These are phyloP conservation scores for Macroramphosus scolopax DNA, from an alignment of 2,797 vertebrate species.

Conservation along the genomic window DNA sequence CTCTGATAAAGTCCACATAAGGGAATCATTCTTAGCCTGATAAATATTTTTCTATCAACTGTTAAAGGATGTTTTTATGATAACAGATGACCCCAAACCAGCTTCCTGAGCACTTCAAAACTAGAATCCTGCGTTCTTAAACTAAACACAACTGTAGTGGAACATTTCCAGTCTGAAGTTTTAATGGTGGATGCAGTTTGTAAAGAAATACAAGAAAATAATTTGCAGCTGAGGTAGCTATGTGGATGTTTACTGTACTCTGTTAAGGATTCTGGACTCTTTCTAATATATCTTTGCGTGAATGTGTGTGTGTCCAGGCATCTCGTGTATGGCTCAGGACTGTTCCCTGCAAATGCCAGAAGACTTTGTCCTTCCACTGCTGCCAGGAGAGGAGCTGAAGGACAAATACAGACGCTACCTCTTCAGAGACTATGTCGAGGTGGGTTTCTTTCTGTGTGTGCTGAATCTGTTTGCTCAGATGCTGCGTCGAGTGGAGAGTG, in stretches of 20 bases:
- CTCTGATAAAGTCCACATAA: slow-evolving; percentile 16
- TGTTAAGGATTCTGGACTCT: background rate
- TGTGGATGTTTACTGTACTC: background rate
- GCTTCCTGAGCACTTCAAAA: slow-evolving; percentile 39
- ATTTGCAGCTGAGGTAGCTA: background rate
- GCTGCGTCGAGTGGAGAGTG: too few species aligned
- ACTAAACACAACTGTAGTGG: background rate
- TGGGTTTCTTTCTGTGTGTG: too few species aligned
- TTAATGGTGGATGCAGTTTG: background rate
- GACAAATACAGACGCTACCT: slow-evolving; percentile 99
- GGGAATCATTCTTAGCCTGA: slow-evolving; percentile 18
- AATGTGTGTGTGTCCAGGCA: slow-evolving; percentile 74
- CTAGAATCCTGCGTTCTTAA: slow-evolving; percentile 24
- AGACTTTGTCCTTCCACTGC: slow-evolving; percentile 94
- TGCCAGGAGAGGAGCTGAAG: slow-evolving; percentile 94
- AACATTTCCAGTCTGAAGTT: background rate
- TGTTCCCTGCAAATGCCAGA: slow-evolving; percentile 94
- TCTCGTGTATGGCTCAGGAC: slow-evolving; percentile 99
- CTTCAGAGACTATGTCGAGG: slow-evolving; percentile 99
- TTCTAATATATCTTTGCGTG: background rate
- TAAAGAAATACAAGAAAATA: too few species aligned
- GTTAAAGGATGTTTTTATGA: slow-evolving; percentile 9
- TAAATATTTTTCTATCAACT: slow-evolving; percentile 31
- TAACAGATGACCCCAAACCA: slow-evolving; percentile 11
- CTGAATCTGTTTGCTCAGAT: too few species aligned